Base-by-base conservation (phyloP, 2,888 invertebrate species). In the Myopa tessellatipennis region DNA sequence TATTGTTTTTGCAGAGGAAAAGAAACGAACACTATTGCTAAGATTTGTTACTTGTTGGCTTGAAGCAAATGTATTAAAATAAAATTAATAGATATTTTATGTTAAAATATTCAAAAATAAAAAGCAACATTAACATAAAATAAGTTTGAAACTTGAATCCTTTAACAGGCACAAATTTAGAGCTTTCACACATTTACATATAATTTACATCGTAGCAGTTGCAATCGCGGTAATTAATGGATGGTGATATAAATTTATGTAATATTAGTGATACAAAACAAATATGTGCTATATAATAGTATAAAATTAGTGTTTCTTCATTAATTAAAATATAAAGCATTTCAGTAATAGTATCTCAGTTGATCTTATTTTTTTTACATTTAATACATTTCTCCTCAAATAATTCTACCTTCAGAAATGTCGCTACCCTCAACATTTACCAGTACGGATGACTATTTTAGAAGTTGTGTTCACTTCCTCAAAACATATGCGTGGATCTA, bases 401-500 rank as follows among this genome's bases (percentile, higher is more conserved):
- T 69, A 4, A 10, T 26, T 26, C n/a, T 61, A n/a, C 16, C 38
- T 80, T 63, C 76, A 84, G 84, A n/a, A 45, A 90, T 91, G 90
- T 84, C 89, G 3, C 78, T 90, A 65, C 89, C 89, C 14, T 70
- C 76, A 10, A 60, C 73, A 3, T 90, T 86, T 79, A 63, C 61
- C 4, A 80, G 69, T n/a, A 79, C 84, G 1, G 65, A 75, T 2
- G 80, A 90, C 3, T 94, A 94, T 85, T 92, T 95, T 78, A 83
- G 88, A 80, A 90, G 91, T 68, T 90, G 90, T 50, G 81, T 93
- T 3, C 65, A 84, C 2, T 93, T 95, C 83, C 90, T 95, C 69
- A 83, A 90, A 76, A 88, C 91, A 61, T 91, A 91, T 82, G 90
- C 92, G 78, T 92, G 93, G 92, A 87, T 95, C 58, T 94, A 92